Evolutionary conservation across 2,113 vertebrate genomes (phyloP).

Genomic region (Alces alces): DNA sequence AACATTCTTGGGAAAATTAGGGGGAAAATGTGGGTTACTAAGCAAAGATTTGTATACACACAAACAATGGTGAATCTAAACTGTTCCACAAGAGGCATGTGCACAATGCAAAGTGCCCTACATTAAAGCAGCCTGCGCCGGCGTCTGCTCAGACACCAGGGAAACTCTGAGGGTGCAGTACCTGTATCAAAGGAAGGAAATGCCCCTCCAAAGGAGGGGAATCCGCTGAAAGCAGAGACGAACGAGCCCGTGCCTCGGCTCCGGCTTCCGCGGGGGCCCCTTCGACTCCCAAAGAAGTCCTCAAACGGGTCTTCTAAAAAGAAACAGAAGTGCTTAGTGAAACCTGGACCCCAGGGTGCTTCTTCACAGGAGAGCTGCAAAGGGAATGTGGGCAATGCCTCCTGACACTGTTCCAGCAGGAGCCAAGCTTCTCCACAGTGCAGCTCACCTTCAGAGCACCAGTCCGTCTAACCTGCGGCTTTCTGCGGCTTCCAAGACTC

Average conservation of each 20-base stretch:
- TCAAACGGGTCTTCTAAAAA: conserved; percentile 89
- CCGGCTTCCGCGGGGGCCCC: conserved; percentile 83
- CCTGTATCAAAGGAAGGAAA: conserved; percentile 90
- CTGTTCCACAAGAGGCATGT: neutral
- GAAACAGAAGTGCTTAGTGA: neutral
- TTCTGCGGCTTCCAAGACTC: rapidly evolving
- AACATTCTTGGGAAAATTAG: neutral
- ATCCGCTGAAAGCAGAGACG: conserved; percentile 88
- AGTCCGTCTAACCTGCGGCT: neutral
- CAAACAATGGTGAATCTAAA: neutral
- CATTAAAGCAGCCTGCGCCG: rapidly evolving
- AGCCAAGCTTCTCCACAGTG: neutral
- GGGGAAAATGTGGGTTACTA: neutral
- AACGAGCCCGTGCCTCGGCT: conserved; percentile 82
- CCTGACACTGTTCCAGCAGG: neutral
- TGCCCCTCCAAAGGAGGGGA: conserved; percentile 85
- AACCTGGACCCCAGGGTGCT: neutral
- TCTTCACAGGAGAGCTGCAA: neutral
- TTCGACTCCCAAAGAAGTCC: conserved; percentile 85
- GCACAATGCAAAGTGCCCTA: neutral
- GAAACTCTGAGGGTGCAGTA: conserved; percentile 52
- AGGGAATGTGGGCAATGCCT: neutral
- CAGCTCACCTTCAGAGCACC: neutral
- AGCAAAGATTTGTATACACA: neutral
- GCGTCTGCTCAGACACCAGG: neutral